phyloP scores from a whole-genome alignment of 2,888 invertebrate species.

The Empis stercorea region DNA sequence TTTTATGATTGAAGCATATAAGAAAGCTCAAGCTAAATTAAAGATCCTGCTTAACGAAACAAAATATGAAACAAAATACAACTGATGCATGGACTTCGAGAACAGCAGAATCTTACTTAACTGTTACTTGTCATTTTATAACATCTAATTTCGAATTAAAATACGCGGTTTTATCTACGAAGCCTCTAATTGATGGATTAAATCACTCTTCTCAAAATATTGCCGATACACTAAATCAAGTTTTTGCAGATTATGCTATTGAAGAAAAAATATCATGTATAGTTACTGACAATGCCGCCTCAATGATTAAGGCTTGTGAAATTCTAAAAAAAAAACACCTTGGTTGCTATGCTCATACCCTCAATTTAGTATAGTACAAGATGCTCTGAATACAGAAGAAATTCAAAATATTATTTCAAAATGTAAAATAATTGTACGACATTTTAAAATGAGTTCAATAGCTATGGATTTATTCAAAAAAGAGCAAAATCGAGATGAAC shows the following conservation, averaged over 20 bases:
- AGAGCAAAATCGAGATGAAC: constrained; percentile 4
- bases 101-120: background rate
- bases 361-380: constrained; percentile 10
- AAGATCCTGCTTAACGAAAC: background rate
- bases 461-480: constrained; percentile 9
- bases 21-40: background rate
- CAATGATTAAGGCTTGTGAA: constrained; percentile 1
- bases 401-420: constrained; percentile 7
- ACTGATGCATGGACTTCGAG: background rate
- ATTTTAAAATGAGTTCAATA: constrained; percentile 9
- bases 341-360: constrained; percentile 10
- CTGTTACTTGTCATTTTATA: background rate
- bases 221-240: background rate
- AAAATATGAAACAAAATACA: background rate
- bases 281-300: constrained; percentile 2
- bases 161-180: background rate
- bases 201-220: background rate
- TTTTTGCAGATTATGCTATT: background rate
- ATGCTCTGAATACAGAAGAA: constrained; percentile 5
- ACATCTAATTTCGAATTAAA: background rate
- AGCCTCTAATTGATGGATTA: background rate
- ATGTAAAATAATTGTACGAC: constrained; percentile 7
- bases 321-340: constrained; percentile 7
- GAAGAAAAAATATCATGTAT: background rate
- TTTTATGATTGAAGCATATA: background rate